Percentiles rank a stretch among this genome's conserved stretches.
Conservation (phyloP, 2,888 invertebrate species). For the Oxyteleia sp. region DNA sequence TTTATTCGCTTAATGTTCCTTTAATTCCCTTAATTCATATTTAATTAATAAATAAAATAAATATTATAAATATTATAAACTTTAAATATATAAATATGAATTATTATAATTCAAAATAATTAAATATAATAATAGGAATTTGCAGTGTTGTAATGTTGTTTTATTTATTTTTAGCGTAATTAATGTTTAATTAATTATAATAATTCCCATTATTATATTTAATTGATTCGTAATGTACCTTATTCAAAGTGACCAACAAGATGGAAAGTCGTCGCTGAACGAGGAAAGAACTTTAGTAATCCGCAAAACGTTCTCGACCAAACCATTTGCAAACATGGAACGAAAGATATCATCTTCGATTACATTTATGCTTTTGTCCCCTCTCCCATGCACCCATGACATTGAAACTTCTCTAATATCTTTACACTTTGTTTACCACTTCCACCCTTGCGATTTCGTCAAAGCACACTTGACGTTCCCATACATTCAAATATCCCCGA, state of each 20-base stretch:
- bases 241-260: slow-evolving; percentile 32
- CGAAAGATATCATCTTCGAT: slow-evolving; percentile 67
- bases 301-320: slow-evolving; percentile 69
- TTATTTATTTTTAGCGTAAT: too few relatives aligned
- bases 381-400: slow-evolving; percentile 69
- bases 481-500: slow-evolving; percentile 1
- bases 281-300: slow-evolving; percentile 34
- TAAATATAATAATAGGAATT: too few relatives aligned
- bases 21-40: too few relatives aligned
- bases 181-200: too few relatives aligned
- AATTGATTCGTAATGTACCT: slow-evolving; percentile 30
- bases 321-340: slow-evolving; percentile 74
- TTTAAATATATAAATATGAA: too few relatives aligned
- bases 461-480: neutral
- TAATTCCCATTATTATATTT: too few relatives aligned
- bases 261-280: slow-evolving; percentile 6
- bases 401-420: slow-evolving; percentile 68
- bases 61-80: too few relatives aligned
- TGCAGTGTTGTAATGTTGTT: too few relatives aligned
- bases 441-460: slow-evolving; percentile 38
- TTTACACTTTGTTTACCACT: slow-evolving; percentile 24
- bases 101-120: too few relatives aligned
- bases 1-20: too few relatives aligned
- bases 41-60: too few relatives aligned
- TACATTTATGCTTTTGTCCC: slow-evolving; percentile 78